phyloP scores from a whole-genome alignment of 2,888 invertebrate genomes.

The Ophraella communa region DNA sequence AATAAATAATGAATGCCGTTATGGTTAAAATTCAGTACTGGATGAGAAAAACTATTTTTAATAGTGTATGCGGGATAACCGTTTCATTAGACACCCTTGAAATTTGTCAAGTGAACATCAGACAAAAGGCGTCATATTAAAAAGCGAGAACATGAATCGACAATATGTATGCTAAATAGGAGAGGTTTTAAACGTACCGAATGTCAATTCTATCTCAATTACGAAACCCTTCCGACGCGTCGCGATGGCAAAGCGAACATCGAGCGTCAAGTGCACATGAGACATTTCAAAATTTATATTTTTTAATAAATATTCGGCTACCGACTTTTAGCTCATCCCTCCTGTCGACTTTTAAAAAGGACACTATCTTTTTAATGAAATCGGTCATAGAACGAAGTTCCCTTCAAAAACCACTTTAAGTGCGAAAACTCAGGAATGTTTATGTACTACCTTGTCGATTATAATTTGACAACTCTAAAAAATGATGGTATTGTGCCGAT shows the following conservation, averaged over 20 bases:
- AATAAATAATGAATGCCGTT: neutral
- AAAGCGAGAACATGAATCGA: slow-evolving; percentile 55
- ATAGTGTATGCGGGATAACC: slow-evolving; percentile 9
- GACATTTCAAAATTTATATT: slow-evolving; percentile 52
- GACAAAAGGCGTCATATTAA: slow-evolving; percentile 50
- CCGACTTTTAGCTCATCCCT: neutral
- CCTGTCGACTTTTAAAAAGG: neutral
- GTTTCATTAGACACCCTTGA: slow-evolving; percentile 39
- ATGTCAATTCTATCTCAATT: slow-evolving; percentile 58
- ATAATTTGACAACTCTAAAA: too few species aligned
- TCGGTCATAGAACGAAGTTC: too few species aligned
- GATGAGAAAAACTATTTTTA: neutral
- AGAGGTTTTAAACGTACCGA: slow-evolving; percentile 54
- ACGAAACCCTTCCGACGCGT: slow-evolving; percentile 55
- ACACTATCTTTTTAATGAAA: neutral
- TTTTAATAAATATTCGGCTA: slow-evolving; percentile 41
- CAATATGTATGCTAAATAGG: slow-evolving; percentile 60
- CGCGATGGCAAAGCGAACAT: slow-evolving; percentile 38
- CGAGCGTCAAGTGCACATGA: slow-evolving; percentile 48
- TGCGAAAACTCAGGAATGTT: too few species aligned
- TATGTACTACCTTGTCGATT: too few species aligned
- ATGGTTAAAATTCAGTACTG: neutral
- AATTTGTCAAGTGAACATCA: slow-evolving; percentile 41
- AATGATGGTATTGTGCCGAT: slow-evolving; percentile 46
- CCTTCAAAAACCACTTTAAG: too few species aligned